Base-by-base conservation (phyloP, 2,888 invertebrate genomes). In the Meloe dianella region DNA sequence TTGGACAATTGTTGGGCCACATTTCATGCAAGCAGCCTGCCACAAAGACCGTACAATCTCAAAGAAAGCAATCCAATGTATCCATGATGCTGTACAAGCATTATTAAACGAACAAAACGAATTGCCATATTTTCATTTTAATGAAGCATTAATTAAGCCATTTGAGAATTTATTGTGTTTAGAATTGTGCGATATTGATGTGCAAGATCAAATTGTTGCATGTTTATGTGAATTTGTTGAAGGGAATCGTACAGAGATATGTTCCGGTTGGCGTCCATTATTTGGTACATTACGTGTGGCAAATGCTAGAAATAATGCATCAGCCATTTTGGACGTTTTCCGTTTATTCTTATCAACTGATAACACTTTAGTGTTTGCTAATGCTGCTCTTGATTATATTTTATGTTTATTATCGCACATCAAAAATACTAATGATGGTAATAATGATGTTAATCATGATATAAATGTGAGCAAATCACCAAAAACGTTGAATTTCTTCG, bases 191-290 rank as follows among this genome's bases (percentile, higher is more conserved):
- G 96, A 97, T 82, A 89, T 92, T 66, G 97, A 98, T 83, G 95
- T 97, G 51, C 96, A 96, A 92, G 91, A 91, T 81, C 91, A 91
- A 85, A 96, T 98, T 76, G 95, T 98, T 57, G 94, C 95, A 63
- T 96, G 96, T 75, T 91, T 98, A 59, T 97, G 97, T 82, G 97
- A 97, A 84, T 95, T 98, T 77, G 97, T 98, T 0, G 97, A 97
- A 83, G 95, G 95, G 0, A 96, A 95, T 82, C 88, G 95, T 75
- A 92, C 93, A 68, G 96, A 97, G 85, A 96, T 98, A 54, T 90
- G 94, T 73, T 97, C 96, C 0, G 98, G 98, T 0, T 98, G 98
- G 98, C 87, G 97, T 63, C 96, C 98, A 0, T 85, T 98, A 1
- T 98, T 98, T 80, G 96, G 96, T 12, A 96, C 97, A 0, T 84